phyloP scores from a whole-genome alignment of 2,797 vertebrate species.

The Cuculus canorus region DNA sequence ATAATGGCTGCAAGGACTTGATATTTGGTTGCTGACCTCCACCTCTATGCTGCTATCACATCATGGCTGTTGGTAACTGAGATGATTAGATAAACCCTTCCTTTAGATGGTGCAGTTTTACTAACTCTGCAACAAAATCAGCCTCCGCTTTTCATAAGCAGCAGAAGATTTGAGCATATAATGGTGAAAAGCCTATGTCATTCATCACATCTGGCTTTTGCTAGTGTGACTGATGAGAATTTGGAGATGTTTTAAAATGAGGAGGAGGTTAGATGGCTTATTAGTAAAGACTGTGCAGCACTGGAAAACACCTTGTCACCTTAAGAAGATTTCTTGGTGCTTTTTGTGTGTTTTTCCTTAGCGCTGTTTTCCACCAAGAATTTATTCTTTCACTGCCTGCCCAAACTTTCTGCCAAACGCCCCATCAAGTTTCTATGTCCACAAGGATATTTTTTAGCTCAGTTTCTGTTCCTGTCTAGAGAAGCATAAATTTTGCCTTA shows the following conservation, averaged over 20 bases:
- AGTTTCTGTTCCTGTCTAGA: not conserved
- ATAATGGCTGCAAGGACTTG: not conserved
- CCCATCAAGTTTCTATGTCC: not conserved
- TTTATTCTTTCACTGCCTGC: not conserved
- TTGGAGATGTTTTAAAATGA: not conserved
- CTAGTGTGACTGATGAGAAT: not conserved
- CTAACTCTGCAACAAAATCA: not conserved
- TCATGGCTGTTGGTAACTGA: not conserved
- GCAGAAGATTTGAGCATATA: not conserved
- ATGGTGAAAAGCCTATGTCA: not conserved
- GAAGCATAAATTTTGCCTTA: not conserved
- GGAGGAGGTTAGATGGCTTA: not conserved
- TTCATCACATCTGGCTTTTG: not conserved
- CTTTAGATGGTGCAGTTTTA: not conserved
- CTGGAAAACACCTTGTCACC: not conserved
- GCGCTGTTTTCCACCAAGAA: not conserved
- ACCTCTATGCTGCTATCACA: not conserved
- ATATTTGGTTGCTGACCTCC: not conserved
- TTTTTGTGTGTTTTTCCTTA: not conserved
- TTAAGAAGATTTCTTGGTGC: not conserved
- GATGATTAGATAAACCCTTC: not conserved
- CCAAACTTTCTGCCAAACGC: not conserved
- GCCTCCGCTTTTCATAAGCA: not conserved
- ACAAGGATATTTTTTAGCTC: not conserved
- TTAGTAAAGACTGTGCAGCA: not conserved